Conservation (phyloP, 2,888 invertebrate species). For the Torymus texanus region DNA sequence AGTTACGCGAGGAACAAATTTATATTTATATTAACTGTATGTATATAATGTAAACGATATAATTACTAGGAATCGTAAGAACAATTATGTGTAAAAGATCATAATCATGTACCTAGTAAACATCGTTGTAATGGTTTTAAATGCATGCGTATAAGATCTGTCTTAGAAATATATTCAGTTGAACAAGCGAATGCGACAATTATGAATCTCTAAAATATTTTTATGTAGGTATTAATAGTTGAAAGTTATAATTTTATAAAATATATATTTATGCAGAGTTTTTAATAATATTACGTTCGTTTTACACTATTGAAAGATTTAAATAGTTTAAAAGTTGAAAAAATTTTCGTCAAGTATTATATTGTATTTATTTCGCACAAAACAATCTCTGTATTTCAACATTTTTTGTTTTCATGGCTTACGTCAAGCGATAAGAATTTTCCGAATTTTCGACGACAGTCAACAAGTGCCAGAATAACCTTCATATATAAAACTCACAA, state of each 20-base stretch:
- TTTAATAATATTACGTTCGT: conserved; percentile 34
- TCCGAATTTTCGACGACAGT: neutral
- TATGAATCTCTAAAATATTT: conserved; percentile 34
- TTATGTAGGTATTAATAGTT: conserved; percentile 21
- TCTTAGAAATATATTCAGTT: conserved; percentile 13
- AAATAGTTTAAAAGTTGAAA: conserved; percentile 6
- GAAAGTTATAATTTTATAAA: conserved; percentile 29
- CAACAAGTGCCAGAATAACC: conserved; percentile 33
- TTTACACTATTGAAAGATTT: neutral
- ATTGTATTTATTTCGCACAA: no score
- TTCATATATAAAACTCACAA: neutral
- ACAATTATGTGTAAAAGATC: conserved; percentile 25
- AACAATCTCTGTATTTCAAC: no score
- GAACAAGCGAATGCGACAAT: conserved; percentile 20
- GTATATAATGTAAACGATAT: conserved; percentile 42
- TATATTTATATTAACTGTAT: conserved; percentile 33
- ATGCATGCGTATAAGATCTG: conserved; percentile 16
- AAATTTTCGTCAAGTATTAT: neutral
- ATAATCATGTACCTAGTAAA: conserved; percentile 17
- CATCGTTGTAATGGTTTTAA: conserved; percentile 39
- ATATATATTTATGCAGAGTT: conserved; percentile 46
- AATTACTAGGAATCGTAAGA: conserved; percentile 32
- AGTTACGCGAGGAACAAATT: conserved; percentile 20
- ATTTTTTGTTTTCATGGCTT: neutral
- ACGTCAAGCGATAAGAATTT: conserved; percentile 11